A percentile compares a stretch with the other conserved stretches of the same genome.
phyloP scores from a whole-genome alignment of 2,888 invertebrate species.

The Eristalis intricaria region DNA sequence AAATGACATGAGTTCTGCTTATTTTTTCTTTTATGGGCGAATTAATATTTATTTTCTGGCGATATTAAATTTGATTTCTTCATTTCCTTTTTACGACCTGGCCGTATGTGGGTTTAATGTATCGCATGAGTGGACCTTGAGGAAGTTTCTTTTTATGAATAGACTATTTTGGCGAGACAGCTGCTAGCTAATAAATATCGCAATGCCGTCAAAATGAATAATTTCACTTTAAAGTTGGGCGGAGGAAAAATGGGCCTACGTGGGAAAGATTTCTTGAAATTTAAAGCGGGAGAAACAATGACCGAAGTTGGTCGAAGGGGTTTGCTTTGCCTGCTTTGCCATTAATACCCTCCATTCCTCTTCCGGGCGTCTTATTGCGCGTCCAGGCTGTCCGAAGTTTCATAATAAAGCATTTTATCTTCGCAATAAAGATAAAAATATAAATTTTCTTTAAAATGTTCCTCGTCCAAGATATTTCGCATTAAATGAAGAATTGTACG shows the following conservation, averaged over 20 bases:
- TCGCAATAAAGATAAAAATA: too few relatives aligned
- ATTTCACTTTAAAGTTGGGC: neutral
- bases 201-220: neutral
- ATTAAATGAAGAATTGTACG: too few relatives aligned
- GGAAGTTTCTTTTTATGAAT: neutral
- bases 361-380: too few relatives aligned
- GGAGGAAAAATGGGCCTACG: neutral
- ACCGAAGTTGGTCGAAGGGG: neutral
- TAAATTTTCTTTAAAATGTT: too few relatives aligned
- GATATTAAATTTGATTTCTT: neutral
- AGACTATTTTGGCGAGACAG: neutral
- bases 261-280: neutral
- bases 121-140: neutral
- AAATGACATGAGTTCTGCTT: neutral
- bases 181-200: neutral
- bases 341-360: too few relatives aligned
- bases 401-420: too few relatives aligned
- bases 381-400: too few relatives aligned
- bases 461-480: too few relatives aligned
- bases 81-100: neutral
- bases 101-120: neutral
- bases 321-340: too few relatives aligned
- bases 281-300: neutral
- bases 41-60: neutral
- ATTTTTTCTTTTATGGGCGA: neutral